phyloP scores from a whole-genome alignment of 2,113 vertebrate genomes.

The Gulo gulo region DNA sequence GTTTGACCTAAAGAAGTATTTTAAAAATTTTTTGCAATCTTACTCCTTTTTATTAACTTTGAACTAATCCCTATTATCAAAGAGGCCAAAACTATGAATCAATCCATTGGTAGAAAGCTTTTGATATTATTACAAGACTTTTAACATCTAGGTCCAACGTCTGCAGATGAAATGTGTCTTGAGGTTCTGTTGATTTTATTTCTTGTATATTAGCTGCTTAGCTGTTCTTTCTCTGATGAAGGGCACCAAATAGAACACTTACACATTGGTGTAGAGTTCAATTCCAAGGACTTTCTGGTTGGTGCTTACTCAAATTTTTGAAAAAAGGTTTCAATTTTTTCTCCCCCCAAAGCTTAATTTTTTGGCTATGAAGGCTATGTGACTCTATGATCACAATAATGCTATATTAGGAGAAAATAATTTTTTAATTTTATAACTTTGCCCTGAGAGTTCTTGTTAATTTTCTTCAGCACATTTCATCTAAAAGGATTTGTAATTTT shows the following conservation, averaged over 20 bases:
- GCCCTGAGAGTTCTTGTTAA: neutral
- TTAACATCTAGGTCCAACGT: neutral
- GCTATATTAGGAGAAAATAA: neutral
- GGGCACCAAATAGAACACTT: neutral
- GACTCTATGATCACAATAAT: neutral
- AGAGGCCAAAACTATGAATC: neutral
- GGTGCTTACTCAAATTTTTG: neutral
- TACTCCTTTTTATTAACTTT: slow-evolving; percentile 4
- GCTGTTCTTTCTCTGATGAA: neutral
- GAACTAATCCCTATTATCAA: neutral
- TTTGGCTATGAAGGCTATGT: neutral
- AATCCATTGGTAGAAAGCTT: neutral
- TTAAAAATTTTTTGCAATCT: neutral
- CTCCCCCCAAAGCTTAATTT: neutral
- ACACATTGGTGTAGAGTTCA: neutral
- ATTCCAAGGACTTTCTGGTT: neutral
- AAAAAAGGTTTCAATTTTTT: neutral
- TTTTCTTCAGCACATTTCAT: neutral
- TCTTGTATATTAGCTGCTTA: neutral
- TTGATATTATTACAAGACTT: neutral
- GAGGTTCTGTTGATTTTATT: neutral
- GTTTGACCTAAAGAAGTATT: neutral
- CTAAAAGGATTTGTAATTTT: neutral
- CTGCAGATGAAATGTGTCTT: neutral
- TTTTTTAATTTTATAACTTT: slow-evolving; percentile 21